A percentile compares a stretch with the other conserved stretches of the same genome.
phyloP scores from a whole-genome alignment of 1,140 invertebrate genomes.

The Drosophila arawakana region DNA sequence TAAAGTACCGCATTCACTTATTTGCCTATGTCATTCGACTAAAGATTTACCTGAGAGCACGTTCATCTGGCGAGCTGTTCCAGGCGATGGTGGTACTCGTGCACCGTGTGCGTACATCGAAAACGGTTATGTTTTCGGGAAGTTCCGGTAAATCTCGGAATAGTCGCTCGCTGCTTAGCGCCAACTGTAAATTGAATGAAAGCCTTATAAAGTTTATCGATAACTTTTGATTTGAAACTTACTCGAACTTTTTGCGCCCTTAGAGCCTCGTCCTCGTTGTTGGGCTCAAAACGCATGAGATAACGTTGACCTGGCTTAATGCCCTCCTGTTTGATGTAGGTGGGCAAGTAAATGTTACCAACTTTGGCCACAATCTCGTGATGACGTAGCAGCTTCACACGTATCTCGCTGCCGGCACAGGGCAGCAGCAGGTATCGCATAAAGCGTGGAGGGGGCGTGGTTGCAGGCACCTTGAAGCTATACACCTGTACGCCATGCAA shows the following conservation, averaged over 20 bases:
- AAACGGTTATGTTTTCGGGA: slow-evolving; percentile 75
- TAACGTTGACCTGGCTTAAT: slow-evolving; percentile 67
- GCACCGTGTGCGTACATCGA: slow-evolving; percentile 73
- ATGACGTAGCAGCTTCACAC: slow-evolving; percentile 64
- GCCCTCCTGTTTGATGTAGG: slow-evolving; percentile 63
- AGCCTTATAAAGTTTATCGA: not conserved
- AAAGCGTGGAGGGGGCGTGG: slow-evolving; percentile 29
- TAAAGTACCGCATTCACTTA: too few species aligned
- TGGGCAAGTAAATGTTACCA: slow-evolving; percentile 71
- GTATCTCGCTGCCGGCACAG: slow-evolving; percentile 76
- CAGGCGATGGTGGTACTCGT: slow-evolving; percentile 75
- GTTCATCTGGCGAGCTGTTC: slow-evolving; percentile 77
- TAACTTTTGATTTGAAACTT: slow-evolving; percentile 16
- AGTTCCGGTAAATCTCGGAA: slow-evolving; percentile 74
- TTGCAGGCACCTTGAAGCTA: slow-evolving; percentile 77
- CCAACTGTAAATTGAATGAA: slow-evolving; percentile 51
- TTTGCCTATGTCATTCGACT: too few species aligned
- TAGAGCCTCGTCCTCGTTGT: slow-evolving; percentile 77
- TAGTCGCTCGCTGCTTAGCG: slow-evolving; percentile 62
- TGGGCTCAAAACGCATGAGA: slow-evolving; percentile 75
- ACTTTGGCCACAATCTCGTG: slow-evolving; percentile 49
- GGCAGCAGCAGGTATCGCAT: slow-evolving; percentile 74
- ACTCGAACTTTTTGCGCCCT: slow-evolving; percentile 79
- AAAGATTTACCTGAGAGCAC: slow-evolving; percentile 64
- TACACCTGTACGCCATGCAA: slow-evolving; percentile 74